Evolutionary conservation across 2,888 invertebrate genomes (phyloP).

Genomic region (Macroteleia sp.): DNA sequence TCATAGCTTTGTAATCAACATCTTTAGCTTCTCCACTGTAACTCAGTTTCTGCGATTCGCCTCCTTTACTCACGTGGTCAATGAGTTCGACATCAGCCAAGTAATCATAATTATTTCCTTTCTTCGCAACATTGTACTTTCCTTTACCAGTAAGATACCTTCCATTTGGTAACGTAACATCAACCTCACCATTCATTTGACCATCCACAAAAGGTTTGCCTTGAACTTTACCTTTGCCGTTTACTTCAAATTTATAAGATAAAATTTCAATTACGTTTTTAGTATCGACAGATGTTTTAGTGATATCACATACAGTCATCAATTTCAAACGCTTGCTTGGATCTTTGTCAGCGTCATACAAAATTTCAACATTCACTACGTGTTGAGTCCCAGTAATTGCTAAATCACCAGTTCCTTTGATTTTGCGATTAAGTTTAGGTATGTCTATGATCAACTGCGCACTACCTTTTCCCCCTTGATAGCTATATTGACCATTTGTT

Average conservation of each 20-base stretch:
- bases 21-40: slow-evolving; percentile 81
- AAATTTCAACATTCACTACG: slow-evolving; percentile 87
- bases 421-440: slow-evolving; percentile 84
- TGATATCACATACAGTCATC: slow-evolving; percentile 86
- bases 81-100: slow-evolving; percentile 74
- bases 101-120: slow-evolving; percentile 68
- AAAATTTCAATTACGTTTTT: slow-evolving; percentile 86
- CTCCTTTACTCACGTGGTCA: slow-evolving; percentile 83
- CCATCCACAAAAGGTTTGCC: slow-evolving; percentile 83
- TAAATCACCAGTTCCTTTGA: slow-evolving; percentile 86
- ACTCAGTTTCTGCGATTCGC: slow-evolving; percentile 82
- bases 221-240: slow-evolving; percentile 84
- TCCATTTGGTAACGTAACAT: slow-evolving; percentile 85
- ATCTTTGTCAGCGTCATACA: slow-evolving; percentile 89
- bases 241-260: slow-evolving; percentile 84
- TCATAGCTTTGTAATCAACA: slow-evolving; percentile 81
- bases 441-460: slow-evolving; percentile 86
- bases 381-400: slow-evolving; percentile 86
- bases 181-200: slow-evolving; percentile 83
- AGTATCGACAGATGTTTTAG: slow-evolving; percentile 85
- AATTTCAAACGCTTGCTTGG: slow-evolving; percentile 88
- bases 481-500: slow-evolving; percentile 87
- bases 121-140: slow-evolving; percentile 76
- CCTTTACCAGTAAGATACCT: slow-evolving; percentile 83
- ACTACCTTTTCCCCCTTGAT: slow-evolving; percentile 88